Evolutionary conservation across 2,113 vertebrate species (phyloP).

Genomic region (Nymphicus hollandicus): DNA sequence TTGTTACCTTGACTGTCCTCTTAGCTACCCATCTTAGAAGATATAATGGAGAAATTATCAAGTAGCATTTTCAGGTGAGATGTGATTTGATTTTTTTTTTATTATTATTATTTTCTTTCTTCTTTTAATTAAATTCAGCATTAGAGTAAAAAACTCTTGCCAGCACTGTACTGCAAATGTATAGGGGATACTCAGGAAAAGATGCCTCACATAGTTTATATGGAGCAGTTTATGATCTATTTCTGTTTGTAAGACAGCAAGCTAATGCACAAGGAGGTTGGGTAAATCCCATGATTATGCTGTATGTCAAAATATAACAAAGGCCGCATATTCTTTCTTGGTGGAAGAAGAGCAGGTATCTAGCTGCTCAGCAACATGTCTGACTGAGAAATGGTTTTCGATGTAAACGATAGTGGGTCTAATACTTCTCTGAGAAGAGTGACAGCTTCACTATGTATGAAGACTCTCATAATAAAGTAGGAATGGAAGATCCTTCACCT

Average conservation of each 20-base stretch:
- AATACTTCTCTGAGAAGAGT: not conserved
- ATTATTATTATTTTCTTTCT: not conserved
- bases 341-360: not conserved
- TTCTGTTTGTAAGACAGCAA: not conserved
- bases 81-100: no score
- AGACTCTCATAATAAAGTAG: not conserved
- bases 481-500: not conserved
- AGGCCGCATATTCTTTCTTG: not conserved
- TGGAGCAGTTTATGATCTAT: not conserved
- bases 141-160: not conserved
- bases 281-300: not conserved
- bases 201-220: not conserved
- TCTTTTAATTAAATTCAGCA: not conserved
- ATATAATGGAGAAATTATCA: constrained; percentile 91
- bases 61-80: constrained; percentile 84
- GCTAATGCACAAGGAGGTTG: not conserved
- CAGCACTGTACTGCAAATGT: not conserved
- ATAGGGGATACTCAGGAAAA: not conserved
- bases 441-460: not conserved
- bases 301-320: not conserved
- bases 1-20: constrained; percentile 73
- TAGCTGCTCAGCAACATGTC: not conserved
- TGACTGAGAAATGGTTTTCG: not conserved
- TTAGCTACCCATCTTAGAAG: constrained; percentile 88
- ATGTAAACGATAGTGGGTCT: not conserved